phyloP scores from a whole-genome alignment of 1,140 invertebrate species.

The Pararge aegeria region DNA sequence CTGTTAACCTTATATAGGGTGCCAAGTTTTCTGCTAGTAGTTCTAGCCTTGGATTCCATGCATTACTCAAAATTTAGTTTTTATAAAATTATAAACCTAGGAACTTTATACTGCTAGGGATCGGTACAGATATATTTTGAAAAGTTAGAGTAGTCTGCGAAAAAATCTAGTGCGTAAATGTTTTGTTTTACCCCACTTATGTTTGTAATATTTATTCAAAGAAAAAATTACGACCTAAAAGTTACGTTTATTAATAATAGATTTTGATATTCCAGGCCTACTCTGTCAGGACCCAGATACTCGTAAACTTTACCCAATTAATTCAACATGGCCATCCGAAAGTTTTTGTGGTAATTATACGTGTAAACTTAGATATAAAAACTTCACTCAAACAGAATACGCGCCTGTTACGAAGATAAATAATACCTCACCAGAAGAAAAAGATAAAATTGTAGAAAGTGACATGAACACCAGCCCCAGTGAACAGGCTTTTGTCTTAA shows the following conservation, averaged over 20 bases:
- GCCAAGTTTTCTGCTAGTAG: too few relatives aligned
- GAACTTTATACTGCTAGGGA: too few relatives aligned
- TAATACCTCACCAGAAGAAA: conserved; percentile 30
- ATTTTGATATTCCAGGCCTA: conserved; percentile 51
- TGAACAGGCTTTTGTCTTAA: conserved; percentile 17
- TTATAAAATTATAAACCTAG: too few relatives aligned
- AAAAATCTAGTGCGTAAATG: too few relatives aligned
- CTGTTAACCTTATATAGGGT: too few relatives aligned
- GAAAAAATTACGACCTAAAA: too few relatives aligned
- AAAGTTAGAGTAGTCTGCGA: too few relatives aligned
- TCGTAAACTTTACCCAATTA: conserved; percentile 54
- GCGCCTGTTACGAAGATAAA: conserved; percentile 46
- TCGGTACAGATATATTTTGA: too few relatives aligned
- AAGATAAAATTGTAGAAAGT: conserved; percentile 8
- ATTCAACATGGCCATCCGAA: conserved; percentile 65
- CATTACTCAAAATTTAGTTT: too few relatives aligned
- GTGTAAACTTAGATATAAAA: conserved; percentile 59
- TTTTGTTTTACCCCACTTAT: too few relatives aligned
- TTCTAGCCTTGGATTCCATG: too few relatives aligned
- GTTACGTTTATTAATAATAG: background rate
- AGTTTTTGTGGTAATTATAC: conserved; percentile 73
- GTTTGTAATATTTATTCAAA: too few relatives aligned
- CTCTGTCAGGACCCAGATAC: conserved; percentile 73
- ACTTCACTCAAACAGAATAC: conserved; percentile 41
- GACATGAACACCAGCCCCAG: conserved; percentile 42